Percentiles rank a stretch among this genome's conserved stretches.
These are phyloP conservation scores for Zootoca vivipara DNA, from an alignment of 2,113 vertebrate genomes.

Conservation along the genomic window DNA sequence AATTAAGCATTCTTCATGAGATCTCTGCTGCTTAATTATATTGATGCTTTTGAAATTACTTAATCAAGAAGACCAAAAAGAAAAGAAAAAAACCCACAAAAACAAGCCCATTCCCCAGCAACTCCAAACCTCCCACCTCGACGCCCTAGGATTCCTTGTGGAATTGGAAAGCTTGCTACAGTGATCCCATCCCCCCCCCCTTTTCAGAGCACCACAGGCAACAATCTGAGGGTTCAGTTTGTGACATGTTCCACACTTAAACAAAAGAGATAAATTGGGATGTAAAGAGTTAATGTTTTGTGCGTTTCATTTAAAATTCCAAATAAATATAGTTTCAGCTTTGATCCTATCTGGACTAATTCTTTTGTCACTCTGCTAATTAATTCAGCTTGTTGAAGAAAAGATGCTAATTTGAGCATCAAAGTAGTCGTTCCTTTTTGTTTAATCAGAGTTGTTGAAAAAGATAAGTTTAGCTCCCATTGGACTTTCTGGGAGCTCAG, in stretches of 20 bases:
- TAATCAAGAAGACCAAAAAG: conserved; percentile 60
- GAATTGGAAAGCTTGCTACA: conserved; percentile 53
- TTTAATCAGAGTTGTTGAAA: conserved; percentile 77
- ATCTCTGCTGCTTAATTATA: conserved; percentile 73
- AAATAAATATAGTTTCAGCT: conserved; percentile 79
- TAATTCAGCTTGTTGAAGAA: conserved; percentile 81
- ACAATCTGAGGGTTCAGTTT: conserved; percentile 19
- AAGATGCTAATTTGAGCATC: conserved; percentile 83
- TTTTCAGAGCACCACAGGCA: conserved; percentile 61
- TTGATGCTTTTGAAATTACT: conserved; percentile 71
- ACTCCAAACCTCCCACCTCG: too few relatives aligned
- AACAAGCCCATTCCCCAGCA: neutral
- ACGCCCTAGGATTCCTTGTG: conserved; percentile 63
- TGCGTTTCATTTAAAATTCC: conserved; percentile 78
- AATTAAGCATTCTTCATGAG: conserved; percentile 67
- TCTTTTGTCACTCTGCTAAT: conserved; percentile 83
- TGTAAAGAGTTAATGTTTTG: conserved; percentile 70
- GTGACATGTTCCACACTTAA: conserved; percentile 59
- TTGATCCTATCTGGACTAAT: conserved; percentile 83
- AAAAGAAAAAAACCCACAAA: conserved; percentile 40
- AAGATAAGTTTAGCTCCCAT: conserved; percentile 76
- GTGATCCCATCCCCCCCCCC: conserved; percentile 58
- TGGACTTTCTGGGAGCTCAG: conserved; percentile 62
- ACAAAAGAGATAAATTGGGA: conserved; percentile 58
- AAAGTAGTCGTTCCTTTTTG: conserved; percentile 77